Evolutionary conservation across 2,113 vertebrate species (phyloP).

Genomic region (Stigmatopora nigra): DNA sequence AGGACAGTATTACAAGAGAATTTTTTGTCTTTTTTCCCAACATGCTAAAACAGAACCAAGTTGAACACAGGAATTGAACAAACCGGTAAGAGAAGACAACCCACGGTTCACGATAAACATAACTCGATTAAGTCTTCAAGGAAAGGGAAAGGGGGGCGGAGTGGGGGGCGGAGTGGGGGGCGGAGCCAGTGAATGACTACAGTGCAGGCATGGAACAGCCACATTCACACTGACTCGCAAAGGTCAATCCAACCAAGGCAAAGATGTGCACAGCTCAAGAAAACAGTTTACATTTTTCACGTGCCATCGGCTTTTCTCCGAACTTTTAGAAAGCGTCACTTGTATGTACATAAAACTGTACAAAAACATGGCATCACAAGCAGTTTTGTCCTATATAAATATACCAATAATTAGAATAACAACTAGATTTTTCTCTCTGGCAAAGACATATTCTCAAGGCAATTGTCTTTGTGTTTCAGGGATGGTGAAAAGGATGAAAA

Average conservation of each 20-base stretch:
- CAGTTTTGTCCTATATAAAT: constrained; percentile 88
- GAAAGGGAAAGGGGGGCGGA: too few species aligned
- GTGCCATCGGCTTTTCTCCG: constrained; percentile 75
- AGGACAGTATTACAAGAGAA: constrained; percentile 92
- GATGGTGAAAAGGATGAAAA: constrained; percentile 61
- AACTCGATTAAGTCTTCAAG: constrained; percentile 72
- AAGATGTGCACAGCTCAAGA: constrained; percentile 84
- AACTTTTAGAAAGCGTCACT: constrained; percentile 91
- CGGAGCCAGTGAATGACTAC: constrained; percentile 78
- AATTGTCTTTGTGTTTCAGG: constrained; percentile 72
- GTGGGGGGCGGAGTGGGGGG: constrained; percentile 39
- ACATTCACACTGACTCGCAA: constrained; percentile 89
- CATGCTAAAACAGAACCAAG: constrained; percentile 78
- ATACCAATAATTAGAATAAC: constrained; percentile 90
- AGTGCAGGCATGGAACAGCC: constrained; percentile 80
- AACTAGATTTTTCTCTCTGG: constrained; percentile 70
- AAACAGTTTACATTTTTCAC: constrained; percentile 83
- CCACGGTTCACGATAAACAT: constrained; percentile 80
- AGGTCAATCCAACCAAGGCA: constrained; percentile 79
- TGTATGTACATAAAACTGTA: constrained; percentile 99
- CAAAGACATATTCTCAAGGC: constrained; percentile 75
- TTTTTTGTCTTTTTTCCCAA: constrained; percentile 63
- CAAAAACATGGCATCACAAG: constrained; percentile 97
- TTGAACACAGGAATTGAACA: constrained; percentile 73
- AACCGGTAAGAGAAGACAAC: constrained; percentile 79